A percentile compares a stretch with the other conserved stretches of the same genome.
Conservation (phyloP, 2,888 invertebrate species). For the Cenopis cana region DNA sequence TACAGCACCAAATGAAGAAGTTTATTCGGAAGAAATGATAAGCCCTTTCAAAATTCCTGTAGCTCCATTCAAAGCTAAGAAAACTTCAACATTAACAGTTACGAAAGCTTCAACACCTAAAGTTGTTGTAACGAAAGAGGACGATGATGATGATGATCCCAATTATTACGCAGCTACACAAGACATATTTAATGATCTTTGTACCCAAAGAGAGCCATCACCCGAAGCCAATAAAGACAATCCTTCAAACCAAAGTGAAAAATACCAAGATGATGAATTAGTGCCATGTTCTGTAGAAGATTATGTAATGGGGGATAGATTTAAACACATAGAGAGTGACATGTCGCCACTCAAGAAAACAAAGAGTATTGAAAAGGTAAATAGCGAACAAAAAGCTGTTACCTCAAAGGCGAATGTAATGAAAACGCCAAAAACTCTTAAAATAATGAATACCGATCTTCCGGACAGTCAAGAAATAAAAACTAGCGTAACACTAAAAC, state of each 20-base stretch:
- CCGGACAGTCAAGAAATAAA: slow-evolving; percentile 77
- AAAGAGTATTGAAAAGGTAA: slow-evolving; percentile 53
- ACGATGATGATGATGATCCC: slow-evolving; percentile 51
- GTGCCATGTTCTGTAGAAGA: slow-evolving; percentile 58
- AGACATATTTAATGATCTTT: slow-evolving; percentile 70
- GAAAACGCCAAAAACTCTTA: slow-evolving; percentile 61
- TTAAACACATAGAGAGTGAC: slow-evolving; percentile 48
- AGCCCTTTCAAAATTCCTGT: slow-evolving; percentile 72
- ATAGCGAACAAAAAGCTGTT: slow-evolving; percentile 55
- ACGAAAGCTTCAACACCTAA: slow-evolving; percentile 44
- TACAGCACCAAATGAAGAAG: slow-evolving; percentile 40
- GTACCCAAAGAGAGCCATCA: slow-evolving; percentile 60
- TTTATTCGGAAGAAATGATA: slow-evolving; percentile 52
- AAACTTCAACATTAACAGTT: slow-evolving; percentile 49
- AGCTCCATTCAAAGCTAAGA: slow-evolving; percentile 61
- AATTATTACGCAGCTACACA: slow-evolving; percentile 74
- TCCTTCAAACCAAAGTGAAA: slow-evolving; percentile 5
- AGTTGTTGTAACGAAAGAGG: slow-evolving; percentile 30
- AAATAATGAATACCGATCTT: slow-evolving; percentile 66
- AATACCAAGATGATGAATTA: slow-evolving; percentile 49
- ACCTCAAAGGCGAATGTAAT: slow-evolving; percentile 69
- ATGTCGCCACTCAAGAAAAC: slow-evolving; percentile 47
- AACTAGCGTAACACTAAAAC: slow-evolving; percentile 55
- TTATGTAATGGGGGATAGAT: slow-evolving; percentile 50
- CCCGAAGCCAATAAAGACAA: slow-evolving; percentile 44